Percentiles rank a stretch among this genome's conserved stretches.
phyloP scores from a whole-genome alignment of 2,888 invertebrate species.

The Mimumesa dahlbomi region DNA sequence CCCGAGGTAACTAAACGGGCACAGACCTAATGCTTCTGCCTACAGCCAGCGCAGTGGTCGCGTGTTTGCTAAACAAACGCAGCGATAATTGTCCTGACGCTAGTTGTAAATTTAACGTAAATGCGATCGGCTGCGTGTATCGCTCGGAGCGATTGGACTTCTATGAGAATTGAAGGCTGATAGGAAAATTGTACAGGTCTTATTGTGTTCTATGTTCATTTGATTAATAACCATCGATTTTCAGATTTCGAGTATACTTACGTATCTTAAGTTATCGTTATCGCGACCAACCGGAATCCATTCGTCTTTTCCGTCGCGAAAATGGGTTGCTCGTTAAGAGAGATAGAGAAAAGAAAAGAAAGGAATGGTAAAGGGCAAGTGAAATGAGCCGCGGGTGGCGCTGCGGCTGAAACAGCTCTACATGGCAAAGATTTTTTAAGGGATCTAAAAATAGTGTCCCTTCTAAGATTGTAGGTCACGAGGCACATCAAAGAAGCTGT shows the following conservation, averaged over 20 bases:
- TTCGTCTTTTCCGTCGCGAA: constrained; percentile 15
- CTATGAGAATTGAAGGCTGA: too few relatives aligned
- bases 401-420: constrained; percentile 35
- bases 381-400: constrained; percentile 43
- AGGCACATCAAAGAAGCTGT: constrained; percentile 59
- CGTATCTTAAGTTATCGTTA: too few relatives aligned
- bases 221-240: too few relatives aligned
- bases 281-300: neutral
- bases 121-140: constrained; percentile 37
- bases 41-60: constrained; percentile 13
- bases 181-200: too few relatives aligned
- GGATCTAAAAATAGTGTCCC: constrained; percentile 70
- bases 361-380: constrained; percentile 41
- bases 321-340: constrained; percentile 40
- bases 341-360: constrained; percentile 10
- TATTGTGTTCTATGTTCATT: too few relatives aligned
- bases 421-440: constrained; percentile 62
- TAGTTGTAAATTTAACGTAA: constrained; percentile 58
- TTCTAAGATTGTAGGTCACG: constrained; percentile 75
- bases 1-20: constrained; percentile 30
- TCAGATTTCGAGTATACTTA: too few relatives aligned
- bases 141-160: too few relatives aligned
- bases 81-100: constrained; percentile 54
- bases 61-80: constrained; percentile 60
- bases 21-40: constrained; percentile 45